Evolutionary conservation across 1,140 invertebrate species (phyloP).

Genomic region (Chymomyza costata): DNA sequence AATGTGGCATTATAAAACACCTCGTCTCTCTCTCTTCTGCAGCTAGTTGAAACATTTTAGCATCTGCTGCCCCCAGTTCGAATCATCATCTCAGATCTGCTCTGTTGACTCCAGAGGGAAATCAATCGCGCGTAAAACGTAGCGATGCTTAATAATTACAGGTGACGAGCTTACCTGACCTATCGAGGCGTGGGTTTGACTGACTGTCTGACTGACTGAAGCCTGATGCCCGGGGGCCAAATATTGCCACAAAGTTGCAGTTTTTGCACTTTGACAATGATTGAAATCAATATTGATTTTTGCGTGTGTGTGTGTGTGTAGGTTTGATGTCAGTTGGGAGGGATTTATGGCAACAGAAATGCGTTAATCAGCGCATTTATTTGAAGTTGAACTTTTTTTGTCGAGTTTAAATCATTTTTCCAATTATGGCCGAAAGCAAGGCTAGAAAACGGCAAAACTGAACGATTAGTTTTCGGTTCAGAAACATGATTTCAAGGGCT

Average conservation of each 20-base stretch:
- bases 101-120: slow-evolving; percentile 37
- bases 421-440: too few species aligned
- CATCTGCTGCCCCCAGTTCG: slow-evolving; percentile 11
- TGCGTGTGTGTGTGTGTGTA: slow-evolving; percentile 2
- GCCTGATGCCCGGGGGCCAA: slow-evolving; percentile 30
- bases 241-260: slow-evolving; percentile 37
- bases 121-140: slow-evolving; percentile 47
- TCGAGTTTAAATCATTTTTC: too few species aligned
- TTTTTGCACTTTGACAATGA: slow-evolving; percentile 51
- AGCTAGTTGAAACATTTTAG: slow-evolving; percentile 22
- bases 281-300: slow-evolving; percentile 62
- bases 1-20: slow-evolving; percentile 3
- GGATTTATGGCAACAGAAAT: slow-evolving; percentile 19
- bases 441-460: too few species aligned
- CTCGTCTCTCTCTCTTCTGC: not conserved
- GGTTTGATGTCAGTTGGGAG: not conserved
- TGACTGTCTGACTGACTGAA: not conserved
- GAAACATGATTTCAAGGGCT: too few species aligned
- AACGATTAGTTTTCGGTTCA: too few species aligned
- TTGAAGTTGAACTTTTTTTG: too few species aligned
- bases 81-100: too few species aligned
- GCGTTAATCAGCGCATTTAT: too few species aligned
- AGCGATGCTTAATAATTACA: slow-evolving; percentile 51
- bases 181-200: too few species aligned
- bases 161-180: slow-evolving; percentile 18